Evolutionary conservation across 2,888 invertebrate species (phyloP), one percentile per base, ranked within the genome.

Genomic region (Ecliptopera silaceata): DNA sequence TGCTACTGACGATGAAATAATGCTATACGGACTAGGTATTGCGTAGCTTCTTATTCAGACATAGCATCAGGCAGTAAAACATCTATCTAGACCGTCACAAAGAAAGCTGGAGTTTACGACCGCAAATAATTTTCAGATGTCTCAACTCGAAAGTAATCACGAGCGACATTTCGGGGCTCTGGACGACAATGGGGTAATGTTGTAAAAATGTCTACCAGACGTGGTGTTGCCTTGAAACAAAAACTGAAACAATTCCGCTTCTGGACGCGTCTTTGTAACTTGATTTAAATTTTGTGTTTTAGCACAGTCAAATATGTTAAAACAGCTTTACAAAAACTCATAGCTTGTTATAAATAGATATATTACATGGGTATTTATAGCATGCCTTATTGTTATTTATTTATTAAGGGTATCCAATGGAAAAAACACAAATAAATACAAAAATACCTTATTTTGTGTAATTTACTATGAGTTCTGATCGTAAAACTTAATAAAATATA

Each of bases 121-220:
- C 29, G 56, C 41, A 32, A 38, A 53, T 15, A 50, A 54, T 44
- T 56, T 53, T 45, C 55, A 56, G 59, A 57, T 54, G 63, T 59
- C 51, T 54, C 56, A 36, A 59, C 49, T 46, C 39, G 12, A 48
- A 50, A 50, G 62, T 64, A 61, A 61, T 61, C 54, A 66, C 59
- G 51, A 59, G 57, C 29, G 57, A 58, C 61, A 62, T 61, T 66
- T 57, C 59, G 57, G 50, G 50, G 52, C 51, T 62, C 55, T 32
- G 34, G 42, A 54, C 59, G 64, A 60, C 61, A 64, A 63, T 63
- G 51, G 56, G 52, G 56, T 52, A 58, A 62, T 54, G 59, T 62
- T 64, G 64, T 63, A 64, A 64, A 64, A 66, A 63, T 62, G 63
- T 48, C 49, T 49, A 50, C 43, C 32, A 46, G 60, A 58, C 59